These are phyloP conservation scores for Lynx canadensis DNA, from an alignment of 2,113 vertebrate genomes.

Conservation along the genomic window DNA sequence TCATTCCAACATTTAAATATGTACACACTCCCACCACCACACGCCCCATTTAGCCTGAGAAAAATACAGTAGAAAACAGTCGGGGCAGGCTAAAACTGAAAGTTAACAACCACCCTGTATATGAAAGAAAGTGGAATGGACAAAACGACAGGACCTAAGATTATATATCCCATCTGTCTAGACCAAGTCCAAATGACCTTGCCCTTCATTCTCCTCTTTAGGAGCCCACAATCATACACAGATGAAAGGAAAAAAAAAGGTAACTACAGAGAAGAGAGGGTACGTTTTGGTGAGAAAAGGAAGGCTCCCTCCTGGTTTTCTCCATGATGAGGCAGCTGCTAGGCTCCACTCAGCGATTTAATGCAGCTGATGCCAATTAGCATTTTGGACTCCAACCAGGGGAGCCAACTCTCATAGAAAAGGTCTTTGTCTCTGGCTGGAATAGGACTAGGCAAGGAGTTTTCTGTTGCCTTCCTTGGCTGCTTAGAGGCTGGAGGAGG, in stretches of 20 bases:
- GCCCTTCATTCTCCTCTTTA: not conserved
- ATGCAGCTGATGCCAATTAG: conserved; percentile 84
- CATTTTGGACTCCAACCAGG: conserved; percentile 78
- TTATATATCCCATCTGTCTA: not conserved
- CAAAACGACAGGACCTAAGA: not conserved
- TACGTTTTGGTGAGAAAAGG: conserved; percentile 46
- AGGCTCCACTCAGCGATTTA: conserved; percentile 69
- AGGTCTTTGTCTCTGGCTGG: conserved; percentile 76
- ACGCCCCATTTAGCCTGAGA: not conserved
- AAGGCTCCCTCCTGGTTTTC: conserved; percentile 62
- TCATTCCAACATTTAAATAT: not conserved
- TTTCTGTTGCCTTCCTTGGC: conserved; percentile 47
- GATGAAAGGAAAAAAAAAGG: rapidly evolving
- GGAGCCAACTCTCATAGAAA: conserved; percentile 73
- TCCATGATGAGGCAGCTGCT: conserved; percentile 79
- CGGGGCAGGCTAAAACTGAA: rapidly evolving
- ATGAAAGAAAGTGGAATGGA: not conserved
- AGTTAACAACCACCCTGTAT: not conserved
- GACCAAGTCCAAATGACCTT: not conserved
- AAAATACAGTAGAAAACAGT: not conserved
- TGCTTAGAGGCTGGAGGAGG: not conserved
- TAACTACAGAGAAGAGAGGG: conserved; percentile 45
- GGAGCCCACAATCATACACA: not conserved
- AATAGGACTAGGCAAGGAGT: conserved; percentile 31
- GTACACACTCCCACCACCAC: not conserved